Percentiles rank a stretch among this genome's conserved stretches.
Evolutionary conservation across 2,888 invertebrate species (phyloP).

Genomic region (Catocala nupta): DNA sequence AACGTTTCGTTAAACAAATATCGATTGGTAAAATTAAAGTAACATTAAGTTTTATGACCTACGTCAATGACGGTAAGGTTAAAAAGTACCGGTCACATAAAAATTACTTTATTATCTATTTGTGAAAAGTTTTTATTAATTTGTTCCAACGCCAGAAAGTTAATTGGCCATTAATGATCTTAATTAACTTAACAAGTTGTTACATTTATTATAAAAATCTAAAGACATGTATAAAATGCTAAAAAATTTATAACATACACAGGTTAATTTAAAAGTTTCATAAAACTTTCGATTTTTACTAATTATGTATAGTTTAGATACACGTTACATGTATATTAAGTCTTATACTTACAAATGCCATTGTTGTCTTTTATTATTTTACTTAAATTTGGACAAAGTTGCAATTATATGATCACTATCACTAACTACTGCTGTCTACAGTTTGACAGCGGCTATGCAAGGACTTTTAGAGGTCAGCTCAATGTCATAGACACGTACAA

Average conservation of each 20-base stretch:
- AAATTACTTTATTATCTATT: background rate
- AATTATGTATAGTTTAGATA: conserved; percentile 4
- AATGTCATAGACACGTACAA: conserved; percentile 72
- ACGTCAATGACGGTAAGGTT: background rate
- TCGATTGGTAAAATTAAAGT: too few species aligned
- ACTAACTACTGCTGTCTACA: conserved; percentile 33
- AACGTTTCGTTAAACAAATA: too few species aligned
- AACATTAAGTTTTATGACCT: too few species aligned
- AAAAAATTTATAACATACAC: too few species aligned
- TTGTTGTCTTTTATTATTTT: conserved; percentile 31
- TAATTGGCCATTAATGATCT: conserved; percentile 2
- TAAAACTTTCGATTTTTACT: background rate
- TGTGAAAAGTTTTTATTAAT: background rate
- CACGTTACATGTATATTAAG: background rate
- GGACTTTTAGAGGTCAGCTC: conserved; percentile 77
- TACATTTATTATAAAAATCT: background rate
- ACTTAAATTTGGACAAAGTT: conserved; percentile 15
- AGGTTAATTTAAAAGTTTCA: conserved; percentile 1
- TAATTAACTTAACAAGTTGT: conserved; percentile 1
- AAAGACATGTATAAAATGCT: background rate
- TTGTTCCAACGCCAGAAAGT: conserved; percentile 3
- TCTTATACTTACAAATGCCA: conserved; percentile 70
- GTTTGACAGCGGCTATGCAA: conserved; percentile 71
- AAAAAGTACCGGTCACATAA: background rate
- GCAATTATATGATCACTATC: conserved; percentile 28